Evolutionary conservation across 2,113 vertebrate genomes (phyloP).

Genomic region (Ginglymostoma cirratum): DNA sequence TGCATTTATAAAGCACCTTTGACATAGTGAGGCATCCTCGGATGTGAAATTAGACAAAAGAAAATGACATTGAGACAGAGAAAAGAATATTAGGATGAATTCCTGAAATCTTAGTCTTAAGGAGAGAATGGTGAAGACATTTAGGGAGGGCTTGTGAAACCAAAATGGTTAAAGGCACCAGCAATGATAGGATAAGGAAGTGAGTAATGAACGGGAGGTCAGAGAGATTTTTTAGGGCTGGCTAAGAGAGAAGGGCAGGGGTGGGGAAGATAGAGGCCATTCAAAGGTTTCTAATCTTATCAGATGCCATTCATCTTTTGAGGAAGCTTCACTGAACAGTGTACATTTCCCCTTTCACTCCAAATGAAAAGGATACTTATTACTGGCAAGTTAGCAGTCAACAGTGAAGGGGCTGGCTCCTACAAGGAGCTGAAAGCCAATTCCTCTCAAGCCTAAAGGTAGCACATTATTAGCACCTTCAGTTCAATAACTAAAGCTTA

Average conservation of each 20-base stretch:
- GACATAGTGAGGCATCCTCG: not conserved
- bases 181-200: not conserved
- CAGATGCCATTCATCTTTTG: not conserved
- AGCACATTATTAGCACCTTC: not conserved
- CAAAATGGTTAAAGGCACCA: not conserved
- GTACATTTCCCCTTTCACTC: not conserved
- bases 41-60: not conserved
- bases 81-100: not conserved
- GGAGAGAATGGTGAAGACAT: not conserved
- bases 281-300: not conserved
- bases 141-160: not conserved
- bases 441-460: not conserved
- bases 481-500: not conserved
- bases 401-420: not conserved
- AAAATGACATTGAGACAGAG: not conserved
- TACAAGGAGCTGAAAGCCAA: not conserved
- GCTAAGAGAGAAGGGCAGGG: not conserved
- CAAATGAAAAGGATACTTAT: not conserved
- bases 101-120: not conserved
- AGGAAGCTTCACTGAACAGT: not conserved
- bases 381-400: not conserved
- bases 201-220: not conserved
- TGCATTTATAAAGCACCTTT: not conserved
- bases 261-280: not conserved
- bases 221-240: not conserved